Evolutionary conservation across 1,140 invertebrate genomes (phyloP), one percentile per base, ranked within the genome.

Genomic region (Hylyphantes graminicola): DNA sequence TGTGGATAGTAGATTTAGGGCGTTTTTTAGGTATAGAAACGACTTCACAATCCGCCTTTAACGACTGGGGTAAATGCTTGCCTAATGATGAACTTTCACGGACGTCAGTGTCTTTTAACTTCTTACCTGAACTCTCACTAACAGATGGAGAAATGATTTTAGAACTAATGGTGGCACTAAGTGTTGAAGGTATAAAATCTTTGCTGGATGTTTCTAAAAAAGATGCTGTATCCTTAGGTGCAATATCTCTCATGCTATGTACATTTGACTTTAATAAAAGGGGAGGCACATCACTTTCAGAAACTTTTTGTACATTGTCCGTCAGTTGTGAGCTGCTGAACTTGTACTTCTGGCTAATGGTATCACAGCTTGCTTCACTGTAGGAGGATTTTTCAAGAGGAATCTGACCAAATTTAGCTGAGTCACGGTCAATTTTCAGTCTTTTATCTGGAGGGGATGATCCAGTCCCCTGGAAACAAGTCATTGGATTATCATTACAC

Each of bases 401-500:
- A 48, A 21, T 63, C 9, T 21, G 63, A 51, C 63, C 17, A 54
- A 19, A n/a, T 65, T 53, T 65, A 19, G 6, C 21, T 5, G 9
- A 64, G 54, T 15, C 35, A 13, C 63, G 21, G 13, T 65, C 61
- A 55, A 54, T n/a, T 15, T 63, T 17, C n/a, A 59, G n/a, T 10
- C 51, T 65, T 78, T 67, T 80, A 13, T 80, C 64, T 59, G 13
- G 54, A n/a, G 12, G n/a, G 19, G 17, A 4, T 0, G 79, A 50
- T 13, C 63, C 35, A 54, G 55, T 81, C 19, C 63, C 51, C 13
- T 59, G 68, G 54, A 81, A 50, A 64, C 65, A 55, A 53, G 53
- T 68, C 79, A 81, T 81, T 7, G 53, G 65, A 21, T 81, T 81
- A 13, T 57, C 67, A 63, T 81, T 67, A 48, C 79, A 81, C 79